Conservation (phyloP, 2,113 vertebrate genomes). For the Cyanistes caeruleus region DNA sequence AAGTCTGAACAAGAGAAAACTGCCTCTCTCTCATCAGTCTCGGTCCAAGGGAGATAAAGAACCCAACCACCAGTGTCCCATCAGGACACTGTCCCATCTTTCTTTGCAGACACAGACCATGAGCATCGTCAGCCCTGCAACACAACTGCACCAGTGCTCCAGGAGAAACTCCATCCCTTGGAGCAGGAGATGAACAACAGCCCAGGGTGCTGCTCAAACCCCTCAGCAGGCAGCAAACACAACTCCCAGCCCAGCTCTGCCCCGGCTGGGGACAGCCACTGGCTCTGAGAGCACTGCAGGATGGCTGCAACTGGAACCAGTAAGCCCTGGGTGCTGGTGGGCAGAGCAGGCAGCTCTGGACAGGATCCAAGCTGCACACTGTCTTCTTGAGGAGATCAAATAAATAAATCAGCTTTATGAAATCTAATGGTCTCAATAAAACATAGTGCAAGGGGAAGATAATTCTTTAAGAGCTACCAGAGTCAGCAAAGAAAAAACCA, state of each 20-base stretch:
- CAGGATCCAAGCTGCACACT: not conserved
- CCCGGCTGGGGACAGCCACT: not conserved
- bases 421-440: not conserved
- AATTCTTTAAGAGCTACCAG: not conserved
- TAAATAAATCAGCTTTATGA: not conserved
- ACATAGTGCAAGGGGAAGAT: not conserved
- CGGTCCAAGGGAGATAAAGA: too few relatives aligned
- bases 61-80: too few relatives aligned
- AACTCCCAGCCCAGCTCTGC: not conserved
- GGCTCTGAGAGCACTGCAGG: not conserved
- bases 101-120: not conserved
- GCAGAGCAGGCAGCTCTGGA: not conserved
- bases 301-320: not conserved
- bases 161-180: not conserved
- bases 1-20: too few relatives aligned
- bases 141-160: not conserved
- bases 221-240: not conserved
- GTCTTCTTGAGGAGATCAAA: not conserved
- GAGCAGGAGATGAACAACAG: not conserved
- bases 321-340: fast-evolving
- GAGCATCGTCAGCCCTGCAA: not conserved
- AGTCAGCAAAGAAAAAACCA: not conserved
- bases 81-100: too few relatives aligned
- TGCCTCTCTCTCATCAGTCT: too few relatives aligned
- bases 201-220: not conserved